These are phyloP conservation scores for Anthonomus grandis DNA, from an alignment of 1,140 invertebrate species.

Conservation along the genomic window DNA sequence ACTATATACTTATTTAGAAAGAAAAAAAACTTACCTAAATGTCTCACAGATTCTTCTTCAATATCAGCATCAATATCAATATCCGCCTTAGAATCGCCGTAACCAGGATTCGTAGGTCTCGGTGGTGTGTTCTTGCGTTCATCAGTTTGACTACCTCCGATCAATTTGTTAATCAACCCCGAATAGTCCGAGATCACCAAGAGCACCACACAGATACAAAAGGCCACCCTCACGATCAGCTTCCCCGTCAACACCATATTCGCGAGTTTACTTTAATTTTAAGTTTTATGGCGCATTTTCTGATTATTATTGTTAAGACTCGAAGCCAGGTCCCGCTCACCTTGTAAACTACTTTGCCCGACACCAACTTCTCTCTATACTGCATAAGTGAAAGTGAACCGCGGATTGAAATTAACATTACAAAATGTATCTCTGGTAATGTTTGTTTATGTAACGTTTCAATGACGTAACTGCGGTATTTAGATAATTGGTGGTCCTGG, in stretches of 20 bases:
- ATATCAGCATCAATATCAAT: constrained; percentile 49
- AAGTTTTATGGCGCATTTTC: constrained; percentile 8
- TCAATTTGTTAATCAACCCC: constrained; percentile 40
- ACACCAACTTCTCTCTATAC: too few relatives aligned
- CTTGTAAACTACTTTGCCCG: too few relatives aligned
- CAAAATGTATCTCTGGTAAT: too few relatives aligned
- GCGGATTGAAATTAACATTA: too few relatives aligned
- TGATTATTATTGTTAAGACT: constrained; percentile 18
- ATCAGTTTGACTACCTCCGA: constrained; percentile 38
- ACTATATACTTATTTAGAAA: too few relatives aligned
- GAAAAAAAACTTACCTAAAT: constrained; percentile 41
- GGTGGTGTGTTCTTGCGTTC: constrained; percentile 28
- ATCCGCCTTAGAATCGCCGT: constrained; percentile 45
- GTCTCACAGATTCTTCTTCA: constrained; percentile 44
- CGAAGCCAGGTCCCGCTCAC: constrained; percentile 25
- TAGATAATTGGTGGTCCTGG: too few relatives aligned
- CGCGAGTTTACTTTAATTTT: background rate
- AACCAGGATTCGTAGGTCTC: constrained; percentile 45
- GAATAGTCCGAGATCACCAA: constrained; percentile 44
- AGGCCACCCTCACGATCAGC: constrained; percentile 40
- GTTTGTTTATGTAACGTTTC: too few relatives aligned
- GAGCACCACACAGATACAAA: constrained; percentile 42
- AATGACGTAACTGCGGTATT: too few relatives aligned
- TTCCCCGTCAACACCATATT: constrained; percentile 42
- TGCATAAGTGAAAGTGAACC: too few relatives aligned